Evolutionary conservation across 1,140 invertebrate species (phyloP).

Genomic region (Atta texana): DNA sequence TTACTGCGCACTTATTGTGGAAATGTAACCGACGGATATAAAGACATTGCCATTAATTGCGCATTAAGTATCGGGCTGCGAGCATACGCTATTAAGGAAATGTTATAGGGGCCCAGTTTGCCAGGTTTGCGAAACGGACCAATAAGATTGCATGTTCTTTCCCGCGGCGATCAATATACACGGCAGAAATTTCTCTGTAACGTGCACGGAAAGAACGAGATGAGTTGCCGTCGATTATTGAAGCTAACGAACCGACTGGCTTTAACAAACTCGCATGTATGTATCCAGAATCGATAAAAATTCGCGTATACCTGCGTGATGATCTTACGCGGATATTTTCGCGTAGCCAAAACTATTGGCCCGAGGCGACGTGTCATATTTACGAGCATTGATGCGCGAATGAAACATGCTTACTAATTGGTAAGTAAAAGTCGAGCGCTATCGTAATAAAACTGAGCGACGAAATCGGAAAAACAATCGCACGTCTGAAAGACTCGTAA

Average conservation of each 20-base stretch:
- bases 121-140: constrained; percentile 21
- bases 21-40: constrained; percentile 37
- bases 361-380: constrained; percentile 1
- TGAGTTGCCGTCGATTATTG: constrained; percentile 42
- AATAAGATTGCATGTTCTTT: constrained; percentile 47
- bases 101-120: constrained; percentile 27
- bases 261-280: constrained; percentile 49
- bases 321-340: background rate
- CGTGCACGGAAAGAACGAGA: constrained; percentile 14
- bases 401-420: constrained; percentile 43
- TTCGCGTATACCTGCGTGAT: background rate
- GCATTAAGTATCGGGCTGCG: constrained; percentile 45
- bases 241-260: constrained; percentile 59
- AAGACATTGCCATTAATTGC: constrained; percentile 59
- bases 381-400: constrained; percentile 9
- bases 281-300: constrained; percentile 51
- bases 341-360: background rate
- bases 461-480: constrained; percentile 21
- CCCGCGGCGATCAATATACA: constrained; percentile 15
- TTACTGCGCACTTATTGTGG: constrained; percentile 26
- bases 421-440: constrained; percentile 45
- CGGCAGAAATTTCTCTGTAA: constrained; percentile 57
- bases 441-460: constrained; percentile 32
- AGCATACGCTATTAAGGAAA: constrained; percentile 25
- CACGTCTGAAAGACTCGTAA: constrained; percentile 4